Conservation (phyloP, 2,888 invertebrate genomes). For the Agrotis clavis region DNA sequence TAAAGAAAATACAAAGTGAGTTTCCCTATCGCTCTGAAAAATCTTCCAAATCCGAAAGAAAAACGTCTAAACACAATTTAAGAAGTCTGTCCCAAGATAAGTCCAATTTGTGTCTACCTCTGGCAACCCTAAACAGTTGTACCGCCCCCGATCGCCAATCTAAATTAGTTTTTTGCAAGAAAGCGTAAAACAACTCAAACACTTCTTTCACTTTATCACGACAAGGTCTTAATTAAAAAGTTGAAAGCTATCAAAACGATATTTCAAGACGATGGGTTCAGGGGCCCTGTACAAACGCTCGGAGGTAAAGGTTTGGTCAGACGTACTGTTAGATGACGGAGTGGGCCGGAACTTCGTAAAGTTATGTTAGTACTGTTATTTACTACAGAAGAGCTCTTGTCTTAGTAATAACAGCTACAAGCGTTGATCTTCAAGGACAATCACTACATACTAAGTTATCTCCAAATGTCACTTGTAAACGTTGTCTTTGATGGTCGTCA, state of each 20-base stretch:
- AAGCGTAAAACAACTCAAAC: slow-evolving; percentile 61
- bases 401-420: too few relatives aligned
- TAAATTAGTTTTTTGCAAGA: slow-evolving; percentile 63
- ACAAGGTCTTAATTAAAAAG: slow-evolving; percentile 77
- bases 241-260: slow-evolving; percentile 74
- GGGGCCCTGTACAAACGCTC: not conserved
- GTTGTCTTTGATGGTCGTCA: too few relatives aligned
- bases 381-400: too few relatives aligned
- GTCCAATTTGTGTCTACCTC: slow-evolving; percentile 47
- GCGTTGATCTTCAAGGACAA: too few relatives aligned
- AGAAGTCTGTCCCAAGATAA: slow-evolving; percentile 38
- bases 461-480: too few relatives aligned
- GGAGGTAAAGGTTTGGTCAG: not conserved
- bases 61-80: slow-evolving; percentile 36
- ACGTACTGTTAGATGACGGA: not conserved
- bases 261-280: slow-evolving; percentile 62
- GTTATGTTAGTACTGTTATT: too few relatives aligned
- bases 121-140: slow-evolving; percentile 45
- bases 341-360: not conserved
- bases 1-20: not conserved
- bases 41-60: slow-evolving; percentile 27
- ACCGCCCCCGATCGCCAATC: slow-evolving; percentile 44
- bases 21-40: not conserved
- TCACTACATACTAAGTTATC: too few relatives aligned
- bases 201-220: slow-evolving; percentile 58